Percentiles rank a stretch among this genome's conserved stretches.
phyloP scores from a whole-genome alignment of 1,140 invertebrate species.

The Pararge aegeria region DNA sequence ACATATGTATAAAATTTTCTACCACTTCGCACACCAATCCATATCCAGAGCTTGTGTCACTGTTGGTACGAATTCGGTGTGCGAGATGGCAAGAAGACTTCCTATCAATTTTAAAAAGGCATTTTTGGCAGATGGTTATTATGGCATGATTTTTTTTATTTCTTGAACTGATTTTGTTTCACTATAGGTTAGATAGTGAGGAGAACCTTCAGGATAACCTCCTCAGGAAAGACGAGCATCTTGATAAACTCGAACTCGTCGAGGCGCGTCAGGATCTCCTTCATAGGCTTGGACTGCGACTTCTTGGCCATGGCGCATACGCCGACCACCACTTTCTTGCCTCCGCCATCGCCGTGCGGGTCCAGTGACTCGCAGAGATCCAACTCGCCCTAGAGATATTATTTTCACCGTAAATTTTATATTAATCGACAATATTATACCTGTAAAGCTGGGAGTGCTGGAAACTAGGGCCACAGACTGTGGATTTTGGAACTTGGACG shows the following conservation, averaged over 20 bases:
- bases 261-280: conserved; percentile 96
- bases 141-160: background rate
- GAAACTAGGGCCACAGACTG: too few relatives aligned
- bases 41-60: too few relatives aligned
- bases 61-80: too few relatives aligned
- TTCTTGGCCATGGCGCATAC: conserved; percentile 99
- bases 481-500: too few relatives aligned
- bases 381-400: conserved; percentile 83
- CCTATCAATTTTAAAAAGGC: too few relatives aligned
- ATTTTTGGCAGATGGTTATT: too few relatives aligned
- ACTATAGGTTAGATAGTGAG: conserved; percentile 65
- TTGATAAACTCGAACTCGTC: conserved; percentile 98
- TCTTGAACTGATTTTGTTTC: conserved; percentile 62
- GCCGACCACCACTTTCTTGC: conserved; percentile 95
- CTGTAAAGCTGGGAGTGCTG: too few relatives aligned
- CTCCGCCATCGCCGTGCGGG: conserved; percentile 82
- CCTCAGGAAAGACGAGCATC: conserved; percentile 95
- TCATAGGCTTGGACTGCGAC: conserved; percentile 99
- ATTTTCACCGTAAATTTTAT: too few relatives aligned
- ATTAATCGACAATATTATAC: too few relatives aligned
- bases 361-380: conserved; percentile 84
- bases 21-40: too few relatives aligned
- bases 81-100: too few relatives aligned
- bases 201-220: conserved; percentile 93
- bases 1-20: too few relatives aligned